phyloP scores from a whole-genome alignment of 2,797 vertebrate species.

The Cuculus canorus region DNA sequence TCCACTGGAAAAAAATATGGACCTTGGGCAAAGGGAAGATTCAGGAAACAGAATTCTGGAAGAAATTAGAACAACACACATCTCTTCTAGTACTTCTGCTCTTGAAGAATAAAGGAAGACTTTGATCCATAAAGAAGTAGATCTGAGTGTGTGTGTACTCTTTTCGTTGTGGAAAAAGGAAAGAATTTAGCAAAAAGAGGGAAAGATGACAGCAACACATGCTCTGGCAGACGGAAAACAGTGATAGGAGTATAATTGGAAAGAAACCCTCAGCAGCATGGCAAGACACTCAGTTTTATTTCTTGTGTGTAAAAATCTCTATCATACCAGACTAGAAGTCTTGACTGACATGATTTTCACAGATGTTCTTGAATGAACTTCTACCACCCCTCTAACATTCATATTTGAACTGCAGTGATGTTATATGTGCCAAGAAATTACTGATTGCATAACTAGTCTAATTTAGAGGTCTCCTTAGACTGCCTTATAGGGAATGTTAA shows the following conservation, averaged over 20 bases:
- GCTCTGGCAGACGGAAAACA: background rate
- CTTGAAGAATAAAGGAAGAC: background rate
- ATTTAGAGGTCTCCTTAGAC: background rate
- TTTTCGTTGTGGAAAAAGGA: background rate
- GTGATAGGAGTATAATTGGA: background rate
- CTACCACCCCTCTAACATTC: background rate
- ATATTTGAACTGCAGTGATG: background rate
- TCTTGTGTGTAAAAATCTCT: background rate
- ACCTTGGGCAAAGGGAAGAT: background rate
- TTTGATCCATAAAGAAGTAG: background rate
- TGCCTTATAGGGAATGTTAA: background rate
- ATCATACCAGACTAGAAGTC: background rate
- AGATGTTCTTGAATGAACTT: background rate
- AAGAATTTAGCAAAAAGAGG: background rate
- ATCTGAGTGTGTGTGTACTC: background rate
- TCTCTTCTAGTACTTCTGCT: background rate
- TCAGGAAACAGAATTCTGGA: background rate
- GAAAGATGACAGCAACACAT: background rate
- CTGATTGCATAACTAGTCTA: background rate
- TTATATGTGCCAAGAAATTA: background rate
- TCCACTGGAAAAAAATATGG: background rate
- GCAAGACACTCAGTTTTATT: background rate
- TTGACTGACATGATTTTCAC: background rate
- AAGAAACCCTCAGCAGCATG: background rate
- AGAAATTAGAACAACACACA: background rate